These are phyloP conservation scores for Neosalanx taihuensis DNA, from an alignment of 2,797 vertebrate species.

Conservation along the genomic window DNA sequence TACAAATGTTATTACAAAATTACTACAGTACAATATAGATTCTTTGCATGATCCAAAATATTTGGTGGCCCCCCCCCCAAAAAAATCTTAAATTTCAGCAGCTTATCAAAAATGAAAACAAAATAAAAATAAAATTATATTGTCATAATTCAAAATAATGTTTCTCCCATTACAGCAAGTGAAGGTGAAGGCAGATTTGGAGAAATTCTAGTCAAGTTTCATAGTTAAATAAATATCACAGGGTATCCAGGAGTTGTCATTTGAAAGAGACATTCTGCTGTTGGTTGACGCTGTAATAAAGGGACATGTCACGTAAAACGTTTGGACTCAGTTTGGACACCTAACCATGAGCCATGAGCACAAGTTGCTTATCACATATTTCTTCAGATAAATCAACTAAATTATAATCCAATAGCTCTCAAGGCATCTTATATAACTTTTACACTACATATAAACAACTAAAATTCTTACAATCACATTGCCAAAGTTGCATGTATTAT, in stretches of 20 bases:
- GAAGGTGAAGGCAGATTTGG: slow-evolving; percentile 80
- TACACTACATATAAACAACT: slow-evolving; percentile 47
- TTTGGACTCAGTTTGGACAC: slow-evolving; percentile 66
- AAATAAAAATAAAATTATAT: slow-evolving; percentile 80
- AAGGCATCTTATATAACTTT: slow-evolving; percentile 63
- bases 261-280: slow-evolving; percentile 80
- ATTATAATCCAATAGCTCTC: slow-evolving; percentile 55
- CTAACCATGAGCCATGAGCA: slow-evolving; percentile 76
- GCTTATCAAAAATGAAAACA: slow-evolving; percentile 90
- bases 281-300: slow-evolving; percentile 77
- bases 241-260: slow-evolving; percentile 78
- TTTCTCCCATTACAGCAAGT: slow-evolving; percentile 76
- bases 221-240: slow-evolving; percentile 76
- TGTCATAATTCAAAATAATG: slow-evolving; percentile 86
- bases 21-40: slow-evolving; percentile 99
- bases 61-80: slow-evolving; percentile 94
- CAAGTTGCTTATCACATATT: slow-evolving; percentile 56
- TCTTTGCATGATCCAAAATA: slow-evolving; percentile 99
- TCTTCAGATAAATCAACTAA: slow-evolving; percentile 43
- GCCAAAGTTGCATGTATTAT: slow-evolving; percentile 51
- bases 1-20: slow-evolving; percentile 99
- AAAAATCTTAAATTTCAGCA: slow-evolving; percentile 94
- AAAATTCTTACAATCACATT: slow-evolving; percentile 51
- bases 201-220: slow-evolving; percentile 81
- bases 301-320: slow-evolving; percentile 82